These are phyloP conservation scores for Ahaetulla prasina DNA, from an alignment of 2,113 vertebrate genomes.

Conservation along the genomic window DNA sequence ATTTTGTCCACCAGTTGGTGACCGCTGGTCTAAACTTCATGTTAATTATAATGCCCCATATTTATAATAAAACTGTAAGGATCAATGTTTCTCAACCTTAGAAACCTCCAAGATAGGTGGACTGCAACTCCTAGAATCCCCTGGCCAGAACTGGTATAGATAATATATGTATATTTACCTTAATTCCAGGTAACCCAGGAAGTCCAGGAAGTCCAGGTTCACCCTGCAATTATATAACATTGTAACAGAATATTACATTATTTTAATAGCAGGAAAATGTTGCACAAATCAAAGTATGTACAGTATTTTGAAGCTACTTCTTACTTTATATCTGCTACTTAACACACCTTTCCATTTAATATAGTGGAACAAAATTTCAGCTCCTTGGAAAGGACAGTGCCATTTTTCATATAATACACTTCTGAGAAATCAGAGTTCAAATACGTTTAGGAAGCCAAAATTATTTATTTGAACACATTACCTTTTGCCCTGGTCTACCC, in stretches of 20 bases:
- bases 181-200: slow-evolving; percentile 99
- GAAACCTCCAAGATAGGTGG: background rate
- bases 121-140: background rate
- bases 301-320: background rate
- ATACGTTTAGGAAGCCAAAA: background rate
- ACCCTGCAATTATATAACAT: slow-evolving; percentile 93
- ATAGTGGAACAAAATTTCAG: background rate
- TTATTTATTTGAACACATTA: slow-evolving; percentile 60
- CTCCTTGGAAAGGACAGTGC: background rate
- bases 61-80: background rate
- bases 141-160: background rate
- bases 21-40: background rate
- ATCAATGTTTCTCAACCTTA: background rate
- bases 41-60: background rate
- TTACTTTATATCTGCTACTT: background rate
- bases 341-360: background rate
- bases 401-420: background rate
- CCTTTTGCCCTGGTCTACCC: slow-evolving; percentile 90
- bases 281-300: slow-evolving; percentile 4
- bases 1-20: no score
- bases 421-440: background rate
- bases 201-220: slow-evolving; percentile 99
- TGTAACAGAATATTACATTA: slow-evolving; percentile 72
- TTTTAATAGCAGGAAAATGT: slow-evolving; percentile 22
- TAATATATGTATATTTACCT: slow-evolving; percentile 83